These are phyloP conservation scores for Drosophila athabasca DNA, from an alignment of 1,140 invertebrate species.

Conservation along the genomic window DNA sequence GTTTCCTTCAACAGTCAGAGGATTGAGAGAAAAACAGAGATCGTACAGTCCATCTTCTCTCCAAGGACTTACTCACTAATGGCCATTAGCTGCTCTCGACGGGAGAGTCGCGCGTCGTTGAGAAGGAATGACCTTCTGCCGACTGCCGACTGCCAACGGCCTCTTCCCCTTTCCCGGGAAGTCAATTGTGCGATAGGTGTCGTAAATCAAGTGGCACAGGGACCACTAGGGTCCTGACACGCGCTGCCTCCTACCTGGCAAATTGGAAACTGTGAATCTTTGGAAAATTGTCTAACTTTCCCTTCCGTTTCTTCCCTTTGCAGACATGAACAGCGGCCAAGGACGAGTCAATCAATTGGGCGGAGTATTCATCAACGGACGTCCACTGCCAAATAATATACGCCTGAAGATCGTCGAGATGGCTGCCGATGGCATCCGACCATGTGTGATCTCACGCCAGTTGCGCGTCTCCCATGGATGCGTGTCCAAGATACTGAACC, in stretches of 20 bases:
- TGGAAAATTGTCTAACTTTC: constrained; percentile 32
- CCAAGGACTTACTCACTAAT: constrained; percentile 51
- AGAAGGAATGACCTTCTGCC: constrained; percentile 52
- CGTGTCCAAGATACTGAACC: constrained; percentile 92
- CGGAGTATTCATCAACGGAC: constrained; percentile 93
- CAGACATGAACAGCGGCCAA: constrained; percentile 87
- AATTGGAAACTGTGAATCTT: constrained; percentile 27
- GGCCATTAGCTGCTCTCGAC: constrained; percentile 47
- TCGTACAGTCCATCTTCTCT: background rate
- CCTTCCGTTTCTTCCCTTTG: constrained; percentile 20
- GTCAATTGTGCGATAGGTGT: constrained; percentile 64
- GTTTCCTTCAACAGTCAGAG: too few species aligned
- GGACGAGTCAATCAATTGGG: constrained; percentile 93
- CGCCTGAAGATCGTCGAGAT: constrained; percentile 92
- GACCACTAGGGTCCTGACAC: constrained; percentile 27
- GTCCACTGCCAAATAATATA: constrained; percentile 91
- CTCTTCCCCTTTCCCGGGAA: constrained; percentile 56
- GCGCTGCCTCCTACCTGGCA: constrained; percentile 43
- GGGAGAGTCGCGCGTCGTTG: constrained; percentile 52
- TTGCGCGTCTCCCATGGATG: constrained; percentile 92
- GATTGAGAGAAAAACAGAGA: background rate
- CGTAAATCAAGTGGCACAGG: constrained; percentile 68
- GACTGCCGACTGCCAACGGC: constrained; percentile 1
- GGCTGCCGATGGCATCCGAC: constrained; percentile 90
- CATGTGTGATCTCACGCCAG: constrained; percentile 92